Evolutionary conservation across 2,113 vertebrate species (phyloP), one percentile per base, ranked within the genome.

Genomic region (Xenopus borealis): DNA sequence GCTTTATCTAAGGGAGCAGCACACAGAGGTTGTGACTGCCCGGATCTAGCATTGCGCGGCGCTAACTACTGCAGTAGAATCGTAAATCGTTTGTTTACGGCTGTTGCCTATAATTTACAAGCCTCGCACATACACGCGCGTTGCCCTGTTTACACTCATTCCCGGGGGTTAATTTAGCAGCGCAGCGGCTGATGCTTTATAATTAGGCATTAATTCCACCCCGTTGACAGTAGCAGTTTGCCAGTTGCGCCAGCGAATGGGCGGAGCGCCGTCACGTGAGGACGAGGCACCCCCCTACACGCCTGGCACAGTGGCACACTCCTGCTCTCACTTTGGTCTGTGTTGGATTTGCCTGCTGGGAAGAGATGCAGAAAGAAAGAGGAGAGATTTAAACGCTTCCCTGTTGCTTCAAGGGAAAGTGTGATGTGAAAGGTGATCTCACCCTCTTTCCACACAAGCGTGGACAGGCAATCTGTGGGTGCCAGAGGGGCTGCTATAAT

Each of bases 151-250:
- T 69, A 63, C 46, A 55, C 66, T 40, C 14, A 17, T 45, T 27
- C 10, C 16, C 18, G 44, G 47, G 58, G 73, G 58, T 63, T 76
- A 69, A 69, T 76, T 53, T 63, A 61, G 58, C 53, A 5, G 67
- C 19, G 64, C 59, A 70, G 27, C 70, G 66, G 2, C 58, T 69
- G 69, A 27, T 62, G 33, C 47, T 40, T 71, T 62, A 61, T 71
- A 62, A 75, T 75, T 75, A 69, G 58, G 61, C 46, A 69, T 1
- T 52, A 47, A 75, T 19, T 52, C 72, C 55, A 40, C 65, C n/a
- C 12, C 23, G 59, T 44, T 77, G 50, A 65, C 74, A 77, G 50
- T 46, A 12, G 67, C 67, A 59, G 75, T 47, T 50, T 27, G 50
- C 33, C 9, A 59, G n/a, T 57, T 19, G 1, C 3, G 40, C 0